phyloP scores from a whole-genome alignment of 2,888 invertebrate genomes.

The Caenorhabditis drosophilae region DNA sequence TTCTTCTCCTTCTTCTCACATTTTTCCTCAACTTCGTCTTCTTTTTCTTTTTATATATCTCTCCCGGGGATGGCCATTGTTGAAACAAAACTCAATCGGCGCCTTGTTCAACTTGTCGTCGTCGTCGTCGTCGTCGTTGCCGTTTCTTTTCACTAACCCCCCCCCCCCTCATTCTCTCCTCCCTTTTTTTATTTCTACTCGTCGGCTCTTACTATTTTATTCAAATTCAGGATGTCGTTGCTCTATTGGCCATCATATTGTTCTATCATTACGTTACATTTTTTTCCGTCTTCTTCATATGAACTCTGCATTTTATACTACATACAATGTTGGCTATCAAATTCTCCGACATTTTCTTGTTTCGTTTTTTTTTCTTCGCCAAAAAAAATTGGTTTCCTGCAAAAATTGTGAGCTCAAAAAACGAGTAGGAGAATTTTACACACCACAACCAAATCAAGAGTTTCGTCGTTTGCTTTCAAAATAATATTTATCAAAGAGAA shows the following conservation, averaged over 20 bases:
- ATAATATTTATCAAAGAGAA: no score
- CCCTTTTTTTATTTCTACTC: conserved; percentile 17
- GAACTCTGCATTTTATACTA: no score
- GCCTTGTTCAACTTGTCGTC: conserved; percentile 12
- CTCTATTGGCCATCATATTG: background rate
- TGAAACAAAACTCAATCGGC: conserved; percentile 47
- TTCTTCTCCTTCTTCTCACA: conserved; percentile 2
- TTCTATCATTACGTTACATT: background rate
- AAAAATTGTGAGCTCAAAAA: no score
- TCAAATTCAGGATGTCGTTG: conserved; percentile 35
- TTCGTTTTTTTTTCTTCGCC: background rate
- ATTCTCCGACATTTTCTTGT: background rate
- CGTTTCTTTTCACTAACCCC: conserved; percentile 3
- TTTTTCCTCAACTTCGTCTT: conserved; percentile 14
- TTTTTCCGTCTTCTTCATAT: background rate
- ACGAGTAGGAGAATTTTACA: no score
- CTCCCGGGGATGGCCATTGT: conserved; percentile 46
- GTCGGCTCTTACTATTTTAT: conserved; percentile 36
- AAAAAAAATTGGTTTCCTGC: background rate
- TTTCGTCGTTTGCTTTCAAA: no score
- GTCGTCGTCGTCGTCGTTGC: no score
- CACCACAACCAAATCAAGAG: no score
- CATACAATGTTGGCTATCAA: no score
- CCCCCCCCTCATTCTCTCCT: conserved; percentile 14
- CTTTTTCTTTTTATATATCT: conserved; percentile 29